phyloP scores from a whole-genome alignment of 2,113 vertebrate species.

The Cisticola juncidis region DNA sequence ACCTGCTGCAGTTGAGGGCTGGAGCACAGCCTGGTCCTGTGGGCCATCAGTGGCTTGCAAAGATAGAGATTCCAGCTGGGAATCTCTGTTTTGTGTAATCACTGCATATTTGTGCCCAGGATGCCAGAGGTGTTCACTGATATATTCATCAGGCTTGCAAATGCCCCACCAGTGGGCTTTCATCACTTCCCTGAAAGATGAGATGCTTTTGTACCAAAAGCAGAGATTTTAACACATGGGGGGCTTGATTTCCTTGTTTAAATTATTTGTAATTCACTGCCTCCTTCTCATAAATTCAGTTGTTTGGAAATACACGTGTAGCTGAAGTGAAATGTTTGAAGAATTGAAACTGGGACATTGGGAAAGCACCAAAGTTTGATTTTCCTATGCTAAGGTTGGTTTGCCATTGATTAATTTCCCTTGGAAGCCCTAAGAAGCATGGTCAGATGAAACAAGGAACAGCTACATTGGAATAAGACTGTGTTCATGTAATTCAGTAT shows the following conservation, averaged over 20 bases:
- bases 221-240: not conserved
- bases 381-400: not conserved
- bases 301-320: not conserved
- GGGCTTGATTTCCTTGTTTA: not conserved
- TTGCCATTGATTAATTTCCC: not conserved
- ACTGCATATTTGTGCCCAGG: not conserved
- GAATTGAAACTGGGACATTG: not conserved
- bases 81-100: rapidly evolving
- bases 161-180: not conserved
- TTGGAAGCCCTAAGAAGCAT: not conserved
- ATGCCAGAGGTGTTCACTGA: not conserved
- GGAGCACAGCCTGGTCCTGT: not conserved
- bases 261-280: not conserved
- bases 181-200: not conserved
- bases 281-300: not conserved
- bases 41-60: not conserved
- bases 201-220: not conserved
- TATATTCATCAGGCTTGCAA: not conserved
- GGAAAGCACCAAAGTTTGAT: not conserved
- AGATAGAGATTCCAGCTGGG: too few relatives aligned
- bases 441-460: slow-evolving; percentile 31
- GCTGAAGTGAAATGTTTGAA: not conserved
- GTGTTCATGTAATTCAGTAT: slow-evolving; percentile 7
- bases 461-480: slow-evolving; percentile 33
- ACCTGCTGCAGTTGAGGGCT: not conserved